Conservation (phyloP, 1,140 invertebrate species). For the Listronotus oregonensis region DNA sequence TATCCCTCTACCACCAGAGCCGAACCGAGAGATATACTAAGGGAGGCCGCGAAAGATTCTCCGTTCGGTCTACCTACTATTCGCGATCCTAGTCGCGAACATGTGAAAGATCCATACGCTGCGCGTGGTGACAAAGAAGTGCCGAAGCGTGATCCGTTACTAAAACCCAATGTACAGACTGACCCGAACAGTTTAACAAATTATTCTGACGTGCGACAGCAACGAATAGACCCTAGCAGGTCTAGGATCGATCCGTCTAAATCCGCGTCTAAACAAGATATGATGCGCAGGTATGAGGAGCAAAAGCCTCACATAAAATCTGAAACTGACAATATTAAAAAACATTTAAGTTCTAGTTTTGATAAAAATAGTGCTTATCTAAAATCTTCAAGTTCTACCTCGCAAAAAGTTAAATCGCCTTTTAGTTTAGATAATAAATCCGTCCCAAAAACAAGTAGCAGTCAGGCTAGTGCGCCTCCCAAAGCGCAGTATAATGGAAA, state of each 20-base stretch:
- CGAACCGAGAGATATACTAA: slow-evolving; percentile 44
- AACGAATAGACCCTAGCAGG: slow-evolving; percentile 32
- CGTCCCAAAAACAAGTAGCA: slow-evolving; percentile 46
- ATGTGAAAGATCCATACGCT: slow-evolving; percentile 23
- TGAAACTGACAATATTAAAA: slow-evolving; percentile 47
- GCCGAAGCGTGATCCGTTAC: slow-evolving; percentile 43
- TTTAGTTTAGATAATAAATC: slow-evolving; percentile 50
- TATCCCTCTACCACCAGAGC: slow-evolving; percentile 22
- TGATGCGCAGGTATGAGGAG: slow-evolving; percentile 39
- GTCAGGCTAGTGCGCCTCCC: slow-evolving; percentile 1
- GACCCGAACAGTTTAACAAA: slow-evolving; percentile 43
- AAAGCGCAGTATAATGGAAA: slow-evolving; percentile 45
- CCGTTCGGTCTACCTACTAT: slow-evolving; percentile 39
- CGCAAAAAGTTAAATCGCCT: slow-evolving; percentile 52
- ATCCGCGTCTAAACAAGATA: slow-evolving; percentile 43
- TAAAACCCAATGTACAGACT: slow-evolving; percentile 43
- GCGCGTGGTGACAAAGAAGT: slow-evolving; percentile 43
- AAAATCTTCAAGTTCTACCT: slow-evolving; percentile 49
- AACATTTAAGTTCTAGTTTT: slow-evolving; percentile 44
- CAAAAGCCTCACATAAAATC: slow-evolving; percentile 40
- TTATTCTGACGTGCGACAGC: slow-evolving; percentile 31
- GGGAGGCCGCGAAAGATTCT: slow-evolving; percentile 44
- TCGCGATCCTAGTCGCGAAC: slow-evolving; percentile 34
- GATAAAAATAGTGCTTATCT: slow-evolving; percentile 43
- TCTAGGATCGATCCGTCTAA: slow-evolving; percentile 40